Evolutionary conservation across 2,888 invertebrate genomes (phyloP), one percentile per base, ranked within the genome.

Genomic region (Blera fallax): DNA sequence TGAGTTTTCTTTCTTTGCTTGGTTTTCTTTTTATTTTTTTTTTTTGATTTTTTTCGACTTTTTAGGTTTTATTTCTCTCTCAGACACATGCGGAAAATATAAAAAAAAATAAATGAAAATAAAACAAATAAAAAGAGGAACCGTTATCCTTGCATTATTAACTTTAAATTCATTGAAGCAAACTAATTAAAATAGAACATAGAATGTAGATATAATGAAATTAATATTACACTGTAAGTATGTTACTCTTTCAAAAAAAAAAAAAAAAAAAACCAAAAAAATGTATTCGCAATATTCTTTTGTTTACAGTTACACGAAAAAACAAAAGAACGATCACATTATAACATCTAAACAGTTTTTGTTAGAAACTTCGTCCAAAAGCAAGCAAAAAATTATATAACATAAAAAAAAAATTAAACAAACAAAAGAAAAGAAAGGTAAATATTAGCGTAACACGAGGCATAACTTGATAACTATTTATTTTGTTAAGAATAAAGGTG

Each of bases 141-240:
- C 85, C 87, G 82, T 67, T 87, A 87, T 87, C 87, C 87, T 87
- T 87, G 87, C 87, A 87, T 87, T 78, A 69, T 73, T 78, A 82
- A 72, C 48, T 73, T 82, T 56, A 82, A 82, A 82, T 77, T 74
- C 58, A 84, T 70, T 81, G 64, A 80, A 76, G 50, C 64, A 58
- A 80, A 85, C 58, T 64, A 70, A 80, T 37, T 18, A 70, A 81
- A 62, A 64, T 70, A 76, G 29, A 54, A 29, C 14, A 64, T 65
- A 81, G 29, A 67, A 3, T 67, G 54, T 81, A 81, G 76, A 72
- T 76, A 76, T 67, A 78, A 62, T 43, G 10, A 62, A 74, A 43
- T 67, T 56, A 72, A 60, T 70, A 72, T 81, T 52, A 85, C 34
- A 60, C 54, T 81, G 76, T 85, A 85, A 81, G 76, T 85, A 77